Evolutionary conservation across 2,888 invertebrate species (phyloP).

Genomic region (Macrophya annulata): DNA sequence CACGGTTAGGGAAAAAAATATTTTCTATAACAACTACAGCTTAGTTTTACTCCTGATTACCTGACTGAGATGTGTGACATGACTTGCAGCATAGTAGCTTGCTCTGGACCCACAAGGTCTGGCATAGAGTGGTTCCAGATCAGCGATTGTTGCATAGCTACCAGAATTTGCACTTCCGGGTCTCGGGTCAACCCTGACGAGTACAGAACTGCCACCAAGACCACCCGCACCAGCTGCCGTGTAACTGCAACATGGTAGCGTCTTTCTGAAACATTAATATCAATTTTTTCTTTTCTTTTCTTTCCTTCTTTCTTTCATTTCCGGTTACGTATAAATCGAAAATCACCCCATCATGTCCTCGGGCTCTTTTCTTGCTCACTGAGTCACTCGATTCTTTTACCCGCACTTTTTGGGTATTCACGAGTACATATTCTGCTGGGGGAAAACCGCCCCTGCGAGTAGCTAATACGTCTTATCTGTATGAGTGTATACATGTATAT

Average conservation of each 20-base stretch:
- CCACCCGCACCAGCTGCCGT: conserved; percentile 88
- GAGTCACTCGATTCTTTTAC: conserved; percentile 15
- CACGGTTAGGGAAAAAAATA: neutral
- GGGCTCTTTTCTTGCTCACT: conserved; percentile 36
- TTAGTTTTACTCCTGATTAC: conserved; percentile 76
- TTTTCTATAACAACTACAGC: neutral
- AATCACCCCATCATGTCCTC: conserved; percentile 49
- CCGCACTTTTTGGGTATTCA: neutral
- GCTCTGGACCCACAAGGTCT: conserved; percentile 83
- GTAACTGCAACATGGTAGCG: conserved; percentile 84
- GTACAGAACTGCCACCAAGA: conserved; percentile 87
- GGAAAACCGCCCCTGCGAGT: neutral
- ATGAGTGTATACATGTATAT: neutral
- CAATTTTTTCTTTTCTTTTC: neutral
- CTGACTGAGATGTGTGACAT: conserved; percentile 88
- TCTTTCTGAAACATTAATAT: conserved; percentile 72
- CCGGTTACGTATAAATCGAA: conserved; percentile 30
- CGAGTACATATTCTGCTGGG: neutral
- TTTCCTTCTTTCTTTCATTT: conserved; percentile 25
- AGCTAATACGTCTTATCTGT: conserved; percentile 16
- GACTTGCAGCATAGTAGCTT: conserved; percentile 91
- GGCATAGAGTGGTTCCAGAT: conserved; percentile 83
- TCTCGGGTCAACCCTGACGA: conserved; percentile 88
- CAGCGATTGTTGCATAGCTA: conserved; percentile 92
- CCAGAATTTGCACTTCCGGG: conserved; percentile 89